Evolutionary conservation across 2,888 invertebrate species (phyloP), one percentile per base, ranked within the genome.

Genomic region (Acrobeloides nanus): DNA sequence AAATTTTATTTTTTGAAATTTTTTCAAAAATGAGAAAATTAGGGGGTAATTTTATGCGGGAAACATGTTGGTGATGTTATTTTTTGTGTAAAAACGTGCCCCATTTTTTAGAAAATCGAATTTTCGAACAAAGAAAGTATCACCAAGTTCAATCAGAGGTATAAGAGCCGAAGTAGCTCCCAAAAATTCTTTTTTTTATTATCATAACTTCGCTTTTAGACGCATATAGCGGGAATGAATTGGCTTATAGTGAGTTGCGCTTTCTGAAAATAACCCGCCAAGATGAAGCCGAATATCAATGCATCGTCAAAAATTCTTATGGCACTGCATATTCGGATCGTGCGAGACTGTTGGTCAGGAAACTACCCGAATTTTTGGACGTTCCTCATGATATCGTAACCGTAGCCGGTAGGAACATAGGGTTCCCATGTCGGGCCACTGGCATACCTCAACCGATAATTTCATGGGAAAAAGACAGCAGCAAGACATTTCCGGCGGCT

Each of bases 221-320:
- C 7, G 40, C 23, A 24, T 23, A 38, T 20, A 27, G 29, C n/a
- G 25, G 33, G 17, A 40, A 40, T 20, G 40, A 40, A 6, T 40
- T 31, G 7, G 8, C 33, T 1, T 27, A 24, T 2, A 40, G 40
- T 27, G 40, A 40, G 33, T 7, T 40, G 2, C 34, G 27, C 15
- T 31, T 40, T 15, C 40, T 17, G n/a, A 40, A 40, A 31, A 43
- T 89, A 0, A 83, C 84, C 43, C 83, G 87, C 76, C 80, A 81
- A 33, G 84, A 88, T 75, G 84, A 85, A 51, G 92, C 90, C 1
- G 82, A 82, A 74, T 93, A 92, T 76, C 90, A 93, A 75, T 93
- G 93, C 78, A 83, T 89, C 56, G 87, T 88, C 8, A 83, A 84
- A 15, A 92, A 92, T 74, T 82, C 81, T 57, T 89, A 84, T 77